A percentile compares a stretch with the other conserved stretches of the same genome.
Conservation (phyloP, 2,113 vertebrate species). For the Dromiciops gliroides region DNA sequence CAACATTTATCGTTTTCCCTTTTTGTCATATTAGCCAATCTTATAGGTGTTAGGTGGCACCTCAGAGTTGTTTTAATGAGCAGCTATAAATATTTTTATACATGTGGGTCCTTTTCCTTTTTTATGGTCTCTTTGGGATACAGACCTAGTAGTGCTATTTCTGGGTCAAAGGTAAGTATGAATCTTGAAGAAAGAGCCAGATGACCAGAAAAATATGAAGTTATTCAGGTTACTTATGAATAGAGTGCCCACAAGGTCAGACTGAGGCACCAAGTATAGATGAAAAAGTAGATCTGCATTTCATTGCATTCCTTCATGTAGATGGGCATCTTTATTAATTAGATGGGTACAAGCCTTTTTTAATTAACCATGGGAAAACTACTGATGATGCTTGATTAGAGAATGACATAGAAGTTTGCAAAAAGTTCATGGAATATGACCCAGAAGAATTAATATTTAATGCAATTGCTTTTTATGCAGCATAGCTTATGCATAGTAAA, state of each 20-base stretch:
- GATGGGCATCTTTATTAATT: too few relatives aligned
- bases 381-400: constrained; percentile 92
- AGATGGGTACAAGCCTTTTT: constrained; percentile 98
- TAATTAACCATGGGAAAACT: constrained; percentile 93
- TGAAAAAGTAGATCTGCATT: too few relatives aligned
- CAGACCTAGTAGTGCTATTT: too few relatives aligned
- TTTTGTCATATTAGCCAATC: too few relatives aligned
- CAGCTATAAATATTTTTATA: too few relatives aligned
- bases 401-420: constrained; percentile 96
- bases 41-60: too few relatives aligned
- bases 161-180: too few relatives aligned
- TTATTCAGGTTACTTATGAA: constrained; percentile 97
- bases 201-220: constrained; percentile 97
- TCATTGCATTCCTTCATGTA: too few relatives aligned
- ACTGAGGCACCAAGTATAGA: constrained; percentile 89
- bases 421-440: constrained; percentile 97
- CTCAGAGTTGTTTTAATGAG: too few relatives aligned
- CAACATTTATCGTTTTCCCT: too few relatives aligned
- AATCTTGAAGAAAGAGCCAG: constrained; percentile 92
- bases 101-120: too few relatives aligned
- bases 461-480: constrained; percentile 96
- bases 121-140: too few relatives aligned
- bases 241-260: constrained; percentile 98
- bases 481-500: constrained; percentile 78
- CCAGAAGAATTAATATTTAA: constrained; percentile 97